These are phyloP conservation scores for Eclectus roratus DNA, from an alignment of 2,113 vertebrate genomes.

Conservation along the genomic window DNA sequence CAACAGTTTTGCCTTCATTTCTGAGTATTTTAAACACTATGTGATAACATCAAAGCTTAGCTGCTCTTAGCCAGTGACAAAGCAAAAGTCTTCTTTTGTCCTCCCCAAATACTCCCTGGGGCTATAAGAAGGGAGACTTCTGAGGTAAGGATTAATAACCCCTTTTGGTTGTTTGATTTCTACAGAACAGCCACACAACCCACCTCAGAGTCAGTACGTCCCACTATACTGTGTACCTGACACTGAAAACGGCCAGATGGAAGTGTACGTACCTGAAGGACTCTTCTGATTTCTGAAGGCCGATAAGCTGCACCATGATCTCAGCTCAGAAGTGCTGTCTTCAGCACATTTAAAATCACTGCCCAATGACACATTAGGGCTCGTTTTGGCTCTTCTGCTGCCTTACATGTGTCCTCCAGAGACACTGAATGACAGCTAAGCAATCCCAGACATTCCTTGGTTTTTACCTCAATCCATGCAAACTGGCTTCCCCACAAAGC, in stretches of 20 bases:
- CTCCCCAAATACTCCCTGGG: neutral
- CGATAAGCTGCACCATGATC: neutral
- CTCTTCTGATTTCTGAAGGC: neutral
- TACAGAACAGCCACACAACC: rapidly evolving
- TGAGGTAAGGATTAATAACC: neutral
- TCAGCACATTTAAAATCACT: neutral
- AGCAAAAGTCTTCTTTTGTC: neutral
- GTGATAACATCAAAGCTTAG: neutral
- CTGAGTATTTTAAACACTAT: neutral
- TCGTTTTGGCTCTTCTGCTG: neutral
- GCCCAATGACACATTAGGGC: rapidly evolving
- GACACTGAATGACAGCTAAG: neutral
- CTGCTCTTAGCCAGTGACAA: neutral
- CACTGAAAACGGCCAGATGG: neutral
- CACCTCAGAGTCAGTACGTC: too few relatives aligned
- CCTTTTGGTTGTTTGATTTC: neutral
- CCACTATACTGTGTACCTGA: neutral
- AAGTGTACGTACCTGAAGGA: neutral
- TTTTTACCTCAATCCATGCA: neutral
- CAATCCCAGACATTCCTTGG: neutral
- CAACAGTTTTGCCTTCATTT: neutral
- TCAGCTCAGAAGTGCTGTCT: neutral
- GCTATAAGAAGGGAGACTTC: neutral
- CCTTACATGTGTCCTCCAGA: neutral
- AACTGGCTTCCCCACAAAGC: neutral